Conservation (phyloP, 1,140 invertebrate species). For the Tetraneura akinire region DNA sequence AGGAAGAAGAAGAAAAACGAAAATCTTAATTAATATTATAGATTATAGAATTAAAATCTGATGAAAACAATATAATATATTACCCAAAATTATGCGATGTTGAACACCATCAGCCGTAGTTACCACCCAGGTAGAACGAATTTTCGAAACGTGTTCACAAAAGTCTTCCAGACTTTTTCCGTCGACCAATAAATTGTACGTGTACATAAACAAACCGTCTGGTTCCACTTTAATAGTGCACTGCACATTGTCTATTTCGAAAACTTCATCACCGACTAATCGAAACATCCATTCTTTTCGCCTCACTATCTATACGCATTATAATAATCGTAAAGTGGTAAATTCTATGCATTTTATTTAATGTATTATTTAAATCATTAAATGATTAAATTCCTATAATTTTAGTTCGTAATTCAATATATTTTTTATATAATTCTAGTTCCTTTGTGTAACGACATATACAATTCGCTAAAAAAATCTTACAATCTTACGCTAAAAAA, state of each 20-base stretch:
- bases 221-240: slow-evolving; percentile 70
- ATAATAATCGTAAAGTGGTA: not conserved
- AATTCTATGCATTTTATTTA: not conserved
- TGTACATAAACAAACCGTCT: slow-evolving; percentile 76
- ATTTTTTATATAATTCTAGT: no score
- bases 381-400: no score
- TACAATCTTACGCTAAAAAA: no score
- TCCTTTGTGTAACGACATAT: no score
- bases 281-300: slow-evolving; percentile 86
- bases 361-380: no score
- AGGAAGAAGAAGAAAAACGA: no score
- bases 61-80: no score
- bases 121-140: slow-evolving; percentile 68
- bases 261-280: slow-evolving; percentile 72
- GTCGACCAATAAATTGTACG: slow-evolving; percentile 74
- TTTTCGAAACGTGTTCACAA: slow-evolving; percentile 72
- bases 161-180: slow-evolving; percentile 79
- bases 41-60: no score
- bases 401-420: not conserved
- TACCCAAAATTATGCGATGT: slow-evolving; percentile 73
- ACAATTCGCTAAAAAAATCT: no score
- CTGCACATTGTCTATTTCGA: slow-evolving; percentile 60
- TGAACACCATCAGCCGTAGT: slow-evolving; percentile 58
- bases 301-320: slow-evolving; percentile 5
- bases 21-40: no score